Evolutionary conservation across 1,140 invertebrate genomes (phyloP), one percentile per base, ranked within the genome.

Genomic region (Neodiprion pinetum): DNA sequence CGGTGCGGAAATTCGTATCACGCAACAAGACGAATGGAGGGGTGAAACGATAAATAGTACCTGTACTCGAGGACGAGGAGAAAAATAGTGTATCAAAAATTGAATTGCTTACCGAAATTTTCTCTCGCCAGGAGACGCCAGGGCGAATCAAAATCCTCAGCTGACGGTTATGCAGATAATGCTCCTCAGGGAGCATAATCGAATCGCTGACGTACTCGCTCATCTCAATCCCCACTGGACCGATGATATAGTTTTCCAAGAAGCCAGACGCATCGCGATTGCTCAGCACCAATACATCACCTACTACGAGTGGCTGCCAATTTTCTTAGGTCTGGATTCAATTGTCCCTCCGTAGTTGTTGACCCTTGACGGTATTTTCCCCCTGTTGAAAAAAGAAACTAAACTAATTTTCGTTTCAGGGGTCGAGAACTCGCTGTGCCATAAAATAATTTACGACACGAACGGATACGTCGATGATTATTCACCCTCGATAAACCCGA

Each of bases 161-260:
- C 82, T 98, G 49, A 93, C 95, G 0, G 88, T 95, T 7, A 86
- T 98, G 0, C 97, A 99, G 79, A 94, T 95, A 0, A 84, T 98
- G 5, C 90, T 96, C 67, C 88, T 98, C 72, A 90, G 98, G 74
- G 95, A 98, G 84, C 97, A 99, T 85, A 99, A 99, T 86, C 90
- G 95, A 67, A 89, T 99, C 21, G 96, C 97, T 0, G 90, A 92
- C 53, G 86, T 84, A 49, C 87, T 99, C 0, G 83, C 90, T 0
- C 81, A 89, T 9, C 81, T 98, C 1, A 99, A 99, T 88, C 95
- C 95, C 0, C 94, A 95, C 77, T 97, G 96, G 94, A 91, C 92
- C 75, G 96, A 97, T 81, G 96, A 97, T 84, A 94, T 90, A 0
- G 85, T 95, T 3, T 98, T 94, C 88, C 96, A 99, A 85, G 96